Evolutionary conservation across 2,113 vertebrate genomes (phyloP).

Genomic region (Gasterosteus nipponicus): DNA sequence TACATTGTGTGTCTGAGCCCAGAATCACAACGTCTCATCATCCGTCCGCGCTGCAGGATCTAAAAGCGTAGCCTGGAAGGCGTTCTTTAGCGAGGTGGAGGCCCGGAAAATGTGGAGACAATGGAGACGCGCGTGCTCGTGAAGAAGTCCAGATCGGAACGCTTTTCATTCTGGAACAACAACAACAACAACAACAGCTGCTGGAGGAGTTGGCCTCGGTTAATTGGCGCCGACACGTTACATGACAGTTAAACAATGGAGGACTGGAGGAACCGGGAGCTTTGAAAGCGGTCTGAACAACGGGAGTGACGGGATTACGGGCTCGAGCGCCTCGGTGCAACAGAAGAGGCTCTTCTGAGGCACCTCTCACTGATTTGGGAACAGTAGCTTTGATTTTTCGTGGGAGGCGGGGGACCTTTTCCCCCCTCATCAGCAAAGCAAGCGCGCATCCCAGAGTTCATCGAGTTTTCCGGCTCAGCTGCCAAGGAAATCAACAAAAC

Average conservation of each 20-base stretch:
- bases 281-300: constrained; percentile 15
- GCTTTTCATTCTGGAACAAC: background rate
- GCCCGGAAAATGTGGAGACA: constrained; percentile 65
- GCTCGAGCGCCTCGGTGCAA: background rate
- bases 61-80: constrained; percentile 42
- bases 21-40: background rate
- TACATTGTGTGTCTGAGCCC: background rate
- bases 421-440: constrained; percentile 28
- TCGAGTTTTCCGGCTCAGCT: constrained; percentile 58
- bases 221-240: constrained; percentile 39
- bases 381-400: constrained; percentile 46
- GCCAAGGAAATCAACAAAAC: constrained; percentile 64
- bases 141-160: too few species aligned
- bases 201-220: constrained; percentile 21
- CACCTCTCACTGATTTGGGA: constrained; percentile 51
- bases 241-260: constrained; percentile 30
- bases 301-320: constrained; percentile 17
- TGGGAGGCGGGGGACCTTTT: constrained; percentile 40
- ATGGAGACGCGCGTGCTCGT: constrained; percentile 18
- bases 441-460: constrained; percentile 58
- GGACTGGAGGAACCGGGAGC: constrained; percentile 5
- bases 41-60: constrained; percentile 23
- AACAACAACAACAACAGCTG: constrained; percentile 44
- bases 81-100: constrained; percentile 54
- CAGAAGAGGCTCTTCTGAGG: constrained; percentile 8